phyloP scores from a whole-genome alignment of 2,888 invertebrate genomes.

The Craniophora ligustri region DNA sequence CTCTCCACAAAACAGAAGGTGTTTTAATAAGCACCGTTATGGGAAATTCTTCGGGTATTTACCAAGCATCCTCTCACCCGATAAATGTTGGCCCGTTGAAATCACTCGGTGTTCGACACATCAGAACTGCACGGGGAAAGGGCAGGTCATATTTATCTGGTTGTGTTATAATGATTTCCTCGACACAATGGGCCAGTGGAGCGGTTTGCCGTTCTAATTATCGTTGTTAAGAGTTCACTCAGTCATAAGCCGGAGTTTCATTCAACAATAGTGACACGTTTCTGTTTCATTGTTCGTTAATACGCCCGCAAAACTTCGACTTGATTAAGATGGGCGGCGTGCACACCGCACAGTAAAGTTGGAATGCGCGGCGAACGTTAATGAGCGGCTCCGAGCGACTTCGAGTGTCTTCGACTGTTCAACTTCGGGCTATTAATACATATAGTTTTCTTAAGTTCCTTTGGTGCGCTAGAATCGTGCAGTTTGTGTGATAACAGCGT shows the following conservation, averaged over 20 bases:
- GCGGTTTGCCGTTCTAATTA: conserved; percentile 69
- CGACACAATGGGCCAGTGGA: conserved; percentile 55
- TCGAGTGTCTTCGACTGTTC: conserved; percentile 15
- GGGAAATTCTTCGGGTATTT: conserved; percentile 51
- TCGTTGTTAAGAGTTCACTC: conserved; percentile 67
- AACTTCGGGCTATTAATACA: conserved; percentile 42
- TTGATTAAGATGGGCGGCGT: conserved; percentile 64
- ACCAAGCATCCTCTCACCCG: conserved; percentile 31
- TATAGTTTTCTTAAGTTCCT: conserved; percentile 34
- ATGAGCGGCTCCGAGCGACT: conserved; percentile 30
- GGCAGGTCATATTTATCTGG: conserved; percentile 41
- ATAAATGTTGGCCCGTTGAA: conserved; percentile 25
- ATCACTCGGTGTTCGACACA: conserved; percentile 14
- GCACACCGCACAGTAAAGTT: conserved; percentile 53
- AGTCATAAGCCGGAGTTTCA: conserved; percentile 65
- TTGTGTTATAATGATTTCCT: conserved; percentile 54
- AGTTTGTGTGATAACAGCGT: conserved; percentile 32
- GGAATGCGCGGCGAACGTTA: conserved; percentile 39
- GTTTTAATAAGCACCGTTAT: conserved; percentile 47
- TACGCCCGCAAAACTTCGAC: conserved; percentile 66
- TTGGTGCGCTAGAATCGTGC: conserved; percentile 17
- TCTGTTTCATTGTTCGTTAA: conserved; percentile 75
- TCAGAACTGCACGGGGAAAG: conserved; percentile 11
- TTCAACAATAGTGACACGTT: conserved; percentile 72
- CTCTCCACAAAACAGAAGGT: conserved; percentile 46